phyloP scores from a whole-genome alignment of 2,888 invertebrate species.

The Heliconius ethilla region DNA sequence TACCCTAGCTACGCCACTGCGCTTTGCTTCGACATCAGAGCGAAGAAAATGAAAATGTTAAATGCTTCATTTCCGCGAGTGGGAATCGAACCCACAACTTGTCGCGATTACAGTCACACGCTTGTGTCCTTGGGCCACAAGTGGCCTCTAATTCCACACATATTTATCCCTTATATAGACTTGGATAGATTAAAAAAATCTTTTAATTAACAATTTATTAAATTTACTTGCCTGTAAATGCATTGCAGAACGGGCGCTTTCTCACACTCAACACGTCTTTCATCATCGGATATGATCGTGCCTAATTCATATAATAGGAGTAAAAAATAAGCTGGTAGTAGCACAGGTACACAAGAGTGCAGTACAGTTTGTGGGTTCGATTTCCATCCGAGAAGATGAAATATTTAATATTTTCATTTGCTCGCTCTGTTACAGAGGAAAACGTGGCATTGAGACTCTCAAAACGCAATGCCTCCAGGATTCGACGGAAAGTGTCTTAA shows the following conservation, averaged over 20 bases:
- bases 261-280: neutral
- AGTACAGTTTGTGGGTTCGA: neutral
- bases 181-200: too few species aligned
- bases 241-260: constrained; percentile 7
- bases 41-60: neutral
- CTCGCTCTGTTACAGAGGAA: neutral
- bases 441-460: neutral
- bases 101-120: neutral
- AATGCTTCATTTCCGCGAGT: neutral
- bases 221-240: constrained; percentile 2
- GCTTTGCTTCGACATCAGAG: neutral
- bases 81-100: neutral
- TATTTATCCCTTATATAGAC: too few species aligned
- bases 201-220: too few species aligned
- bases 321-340: neutral
- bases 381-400: too few species aligned
- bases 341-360: neutral
- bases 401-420: too few species aligned
- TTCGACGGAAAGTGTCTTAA: neutral
- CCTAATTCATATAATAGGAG: neutral
- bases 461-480: neutral
- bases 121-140: too few species aligned
- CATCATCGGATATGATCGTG: neutral
- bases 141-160: too few species aligned
- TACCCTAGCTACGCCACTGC: neutral